These are phyloP conservation scores for Arizona elegans DNA, from an alignment of 2,113 vertebrate species.

Conservation along the genomic window DNA sequence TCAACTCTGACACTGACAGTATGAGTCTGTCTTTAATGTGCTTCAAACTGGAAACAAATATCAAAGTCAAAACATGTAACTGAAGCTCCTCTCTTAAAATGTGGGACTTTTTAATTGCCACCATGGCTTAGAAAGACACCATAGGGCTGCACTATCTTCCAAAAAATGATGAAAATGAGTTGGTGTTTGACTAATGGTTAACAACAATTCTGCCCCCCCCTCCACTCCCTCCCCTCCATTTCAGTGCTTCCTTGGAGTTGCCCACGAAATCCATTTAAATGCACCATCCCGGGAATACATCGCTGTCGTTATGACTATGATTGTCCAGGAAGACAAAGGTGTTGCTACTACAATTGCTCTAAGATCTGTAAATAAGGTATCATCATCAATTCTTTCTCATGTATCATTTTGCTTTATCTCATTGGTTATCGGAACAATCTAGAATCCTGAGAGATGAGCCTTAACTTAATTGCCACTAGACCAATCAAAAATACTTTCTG, in stretches of 20 bases:
- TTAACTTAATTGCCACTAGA: neutral
- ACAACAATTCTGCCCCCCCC: neutral
- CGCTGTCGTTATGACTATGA: neutral
- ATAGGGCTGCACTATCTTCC: neutral
- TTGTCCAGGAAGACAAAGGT: conserved; percentile 9
- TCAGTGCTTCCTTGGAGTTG: conserved; percentile 1
- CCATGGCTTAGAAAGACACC: neutral
- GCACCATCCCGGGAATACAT: neutral
- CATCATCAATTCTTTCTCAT: neutral
- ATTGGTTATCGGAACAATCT: neutral
- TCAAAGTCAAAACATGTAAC: neutral
- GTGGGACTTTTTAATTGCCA: neutral
- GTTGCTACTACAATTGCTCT: neutral
- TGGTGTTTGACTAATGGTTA: neutral
- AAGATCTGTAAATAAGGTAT: conserved; percentile 11
- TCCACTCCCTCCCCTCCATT: neutral
- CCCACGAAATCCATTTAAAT: neutral
- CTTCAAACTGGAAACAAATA: neutral
- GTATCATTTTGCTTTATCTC: neutral
- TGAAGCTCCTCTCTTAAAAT: neutral
- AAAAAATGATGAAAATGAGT: neutral
- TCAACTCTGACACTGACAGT: neutral
- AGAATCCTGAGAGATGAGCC: neutral
- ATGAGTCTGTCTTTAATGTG: neutral
- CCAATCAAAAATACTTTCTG: neutral